Evolutionary conservation across 2,797 vertebrate genomes (phyloP).

Genomic region (Sebastes steindachneri): DNA sequence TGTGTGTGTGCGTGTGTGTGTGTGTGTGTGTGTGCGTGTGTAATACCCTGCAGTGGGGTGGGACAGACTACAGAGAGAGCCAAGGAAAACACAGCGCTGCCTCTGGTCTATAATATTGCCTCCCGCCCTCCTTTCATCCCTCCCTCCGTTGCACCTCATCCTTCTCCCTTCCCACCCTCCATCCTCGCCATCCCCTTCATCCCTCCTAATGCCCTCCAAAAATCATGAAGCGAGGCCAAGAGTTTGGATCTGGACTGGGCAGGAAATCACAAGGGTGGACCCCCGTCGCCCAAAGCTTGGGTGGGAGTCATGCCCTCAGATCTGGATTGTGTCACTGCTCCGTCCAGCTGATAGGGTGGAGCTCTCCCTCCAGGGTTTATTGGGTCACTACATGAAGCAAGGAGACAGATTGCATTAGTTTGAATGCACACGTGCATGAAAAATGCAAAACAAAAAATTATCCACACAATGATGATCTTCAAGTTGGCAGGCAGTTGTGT

Average conservation of each 20-base stretch:
- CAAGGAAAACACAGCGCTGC: conserved; percentile 47
- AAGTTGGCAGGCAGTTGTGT: not conserved
- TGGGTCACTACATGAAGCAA: conserved; percentile 33
- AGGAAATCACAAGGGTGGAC: conserved; percentile 56
- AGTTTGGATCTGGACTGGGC: conserved; percentile 10
- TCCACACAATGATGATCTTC: not conserved
- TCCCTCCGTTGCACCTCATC: conserved; percentile 12
- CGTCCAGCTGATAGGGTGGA: conserved; percentile 54
- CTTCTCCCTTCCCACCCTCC: conserved; percentile 4
- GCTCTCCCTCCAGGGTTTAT: conserved; percentile 25
- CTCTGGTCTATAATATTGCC: conserved; percentile 8
- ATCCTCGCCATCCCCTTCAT: conserved; percentile 5
- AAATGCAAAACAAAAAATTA: conserved; percentile 2
- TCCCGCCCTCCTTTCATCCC: conserved; percentile 31
- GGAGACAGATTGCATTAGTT: conserved; percentile 17
- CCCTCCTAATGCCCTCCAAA: not conserved
- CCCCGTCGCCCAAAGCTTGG: not conserved
- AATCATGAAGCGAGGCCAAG: not conserved
- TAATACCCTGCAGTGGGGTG: conserved; percentile 42
- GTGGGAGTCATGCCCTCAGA: conserved; percentile 11
- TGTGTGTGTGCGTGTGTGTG: conserved; percentile 1
- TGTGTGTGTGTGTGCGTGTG: conserved; percentile 3
- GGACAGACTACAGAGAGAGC: conserved; percentile 41
- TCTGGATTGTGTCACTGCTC: conserved; percentile 22
- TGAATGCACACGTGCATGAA: not conserved